Base-by-base conservation (phyloP, 2,888 invertebrate species). In the Hyles lineata region DNA sequence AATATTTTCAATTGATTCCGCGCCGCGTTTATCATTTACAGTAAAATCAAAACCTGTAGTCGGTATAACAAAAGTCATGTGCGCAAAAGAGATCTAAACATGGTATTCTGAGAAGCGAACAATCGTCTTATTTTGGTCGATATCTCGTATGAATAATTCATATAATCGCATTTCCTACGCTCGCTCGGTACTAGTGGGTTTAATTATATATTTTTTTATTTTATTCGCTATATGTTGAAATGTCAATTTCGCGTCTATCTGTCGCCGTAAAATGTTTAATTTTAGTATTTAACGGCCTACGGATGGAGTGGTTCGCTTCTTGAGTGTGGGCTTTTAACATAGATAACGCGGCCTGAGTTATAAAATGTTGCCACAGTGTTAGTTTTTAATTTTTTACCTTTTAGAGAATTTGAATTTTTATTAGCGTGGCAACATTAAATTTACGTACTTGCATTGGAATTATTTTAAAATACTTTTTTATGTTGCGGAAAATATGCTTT, bases 91-190 rank as follows among this genome's bases (percentile, higher is more conserved):
- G 83, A 85, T 86, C 83, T 84, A 85, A 87, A 83, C 83, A 79
- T 75, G 78, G 79, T 80, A 80, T 92, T 91, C 90, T 82, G 76
- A 88, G 91, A 92, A 92, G 77, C 82, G 85, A 87, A 90, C 91
- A 91, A 90, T 92, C 88, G 90, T 89, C 85, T 91, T 91, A 90
- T 90, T 91, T 92, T 87, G 82, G 88, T 88, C 86, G 87, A 89
- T 89, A 89, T 90, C 88, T 85, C 77, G 77, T 83, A 90, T 92
- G 90, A 92, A 92, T 93, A 86, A 93, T 93, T 93, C 89, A 93
- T 90, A 82, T 86, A 85, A 89, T 90, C 89, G 87, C 83, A 89
- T 92, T 88, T 89, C 86, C 87, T 90, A 87, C 89, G 89, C 85
- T 85, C 79, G 74, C 76, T 19, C 78, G 78, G 83, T 85, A 86